Percentiles rank a stretch among this genome's conserved stretches.
phyloP scores from a whole-genome alignment of 1,140 invertebrate species.

The Drosophila parvula region DNA sequence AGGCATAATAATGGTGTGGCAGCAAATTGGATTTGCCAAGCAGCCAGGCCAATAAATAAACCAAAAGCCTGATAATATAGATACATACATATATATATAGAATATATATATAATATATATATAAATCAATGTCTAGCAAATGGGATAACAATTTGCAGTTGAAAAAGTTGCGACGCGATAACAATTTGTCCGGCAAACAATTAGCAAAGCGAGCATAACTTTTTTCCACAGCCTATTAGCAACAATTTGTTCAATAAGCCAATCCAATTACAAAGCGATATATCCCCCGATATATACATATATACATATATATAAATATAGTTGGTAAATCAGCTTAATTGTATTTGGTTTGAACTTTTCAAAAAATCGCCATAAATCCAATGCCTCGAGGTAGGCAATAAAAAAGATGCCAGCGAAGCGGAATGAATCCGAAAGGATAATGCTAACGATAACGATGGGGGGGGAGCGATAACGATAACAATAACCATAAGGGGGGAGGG shows the following conservation, averaged over 20 bases:
- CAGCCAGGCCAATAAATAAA: conserved; percentile 7
- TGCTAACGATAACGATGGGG: conserved; percentile 5
- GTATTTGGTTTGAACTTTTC: conserved; percentile 7
- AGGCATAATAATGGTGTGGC: not conserved
- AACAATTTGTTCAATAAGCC: conserved; percentile 29
- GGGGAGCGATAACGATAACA: conserved; percentile 14
- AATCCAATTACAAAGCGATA: conserved; percentile 14
- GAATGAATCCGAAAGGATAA: conserved; percentile 18
- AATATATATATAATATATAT: not conserved
- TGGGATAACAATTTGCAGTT: conserved; percentile 3
- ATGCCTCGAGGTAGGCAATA: conserved; percentile 25
- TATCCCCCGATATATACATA: not conserved
- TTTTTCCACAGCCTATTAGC: conserved; percentile 30
- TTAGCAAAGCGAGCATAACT: not conserved
- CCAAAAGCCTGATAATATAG: not conserved
- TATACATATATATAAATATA: not conserved
- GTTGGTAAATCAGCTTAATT: conserved; percentile 15
- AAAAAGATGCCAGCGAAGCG: not conserved
- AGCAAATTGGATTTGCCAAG: conserved; percentile 14
- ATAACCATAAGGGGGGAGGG: not conserved
- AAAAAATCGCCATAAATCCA: conserved; percentile 2
- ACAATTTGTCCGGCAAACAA: conserved; percentile 10
- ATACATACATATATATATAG: not conserved
- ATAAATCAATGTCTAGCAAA: conserved; percentile 1
- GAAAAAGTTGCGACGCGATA: not conserved